Percentiles rank a stretch among this genome's conserved stretches.
Evolutionary conservation across 2,797 vertebrate species (phyloP).

Genomic region (Spinus pinus): DNA sequence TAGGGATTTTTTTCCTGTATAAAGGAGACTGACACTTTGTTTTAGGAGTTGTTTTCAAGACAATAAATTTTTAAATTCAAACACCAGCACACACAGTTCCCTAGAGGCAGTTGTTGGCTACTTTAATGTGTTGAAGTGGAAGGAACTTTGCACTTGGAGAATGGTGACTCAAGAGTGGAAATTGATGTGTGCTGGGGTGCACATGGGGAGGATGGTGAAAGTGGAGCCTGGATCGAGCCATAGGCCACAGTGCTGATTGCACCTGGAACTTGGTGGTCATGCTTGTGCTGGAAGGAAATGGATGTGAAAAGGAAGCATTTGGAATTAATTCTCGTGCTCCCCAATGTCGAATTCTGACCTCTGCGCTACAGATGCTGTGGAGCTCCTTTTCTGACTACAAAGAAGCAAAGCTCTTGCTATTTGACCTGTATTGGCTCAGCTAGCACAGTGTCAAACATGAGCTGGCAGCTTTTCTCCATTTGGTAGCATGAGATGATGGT

Average conservation of each 20-base stretch:
- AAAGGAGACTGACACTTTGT: neutral
- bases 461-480: neutral
- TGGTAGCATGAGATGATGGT: neutral
- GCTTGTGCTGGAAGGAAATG: neutral
- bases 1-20: neutral
- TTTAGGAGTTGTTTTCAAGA: neutral
- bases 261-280: neutral
- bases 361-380: neutral
- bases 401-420: neutral
- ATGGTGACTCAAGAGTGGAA: neutral
- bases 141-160: neutral
- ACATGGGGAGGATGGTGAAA: too few species aligned
- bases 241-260: neutral
- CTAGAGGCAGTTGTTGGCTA: neutral
- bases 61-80: neutral
- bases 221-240: neutral
- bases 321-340: neutral
- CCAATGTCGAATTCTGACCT: neutral
- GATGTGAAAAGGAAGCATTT: neutral
- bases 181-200: neutral
- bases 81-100: neutral
- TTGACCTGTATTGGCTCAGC: neutral
- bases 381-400: neutral
- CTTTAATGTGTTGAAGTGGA: neutral
- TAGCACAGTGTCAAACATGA: neutral